Evolutionary conservation across 2,797 vertebrate genomes (phyloP), one percentile per base, ranked within the genome.

Genomic region (Pangasius djambal): DNA sequence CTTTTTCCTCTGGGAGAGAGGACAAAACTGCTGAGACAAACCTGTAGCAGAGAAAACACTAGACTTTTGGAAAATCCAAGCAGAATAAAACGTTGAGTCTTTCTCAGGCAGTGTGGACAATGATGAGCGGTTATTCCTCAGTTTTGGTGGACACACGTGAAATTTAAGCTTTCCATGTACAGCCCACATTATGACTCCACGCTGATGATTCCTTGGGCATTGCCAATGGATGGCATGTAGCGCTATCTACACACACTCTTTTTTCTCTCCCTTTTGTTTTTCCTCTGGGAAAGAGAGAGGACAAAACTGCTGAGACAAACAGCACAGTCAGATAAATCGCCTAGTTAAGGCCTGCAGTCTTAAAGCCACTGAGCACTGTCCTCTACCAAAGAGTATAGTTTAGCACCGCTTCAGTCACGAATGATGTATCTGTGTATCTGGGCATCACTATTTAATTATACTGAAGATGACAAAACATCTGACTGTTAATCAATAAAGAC

Each of bases 231-330:
- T 59, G 78, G 40, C n/a, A 40, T 63, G n/a, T 59, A 74, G 69
- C 13, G 6, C 48, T 82, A 37, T n/a, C 40, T 16, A 86, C 52
- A 82, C 88, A 40, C 55, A 57, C 59, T 48, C n/a, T 61, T 37
- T 16, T 83, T 59, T 81, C 52, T 34, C 78, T 81, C 37, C 44
- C 65, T 86, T 55, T 28, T 82, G 55, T 86, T 86, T 72, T 86
- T 81, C 84, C 75, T 72, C 22, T 16, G 84, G 84, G 75, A 81
- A 61, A 40, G 55, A 72, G 13, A 67, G 44, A 75, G 44, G 13
- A 52, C 40, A 78, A 78, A 89, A 83, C 69, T 87, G 88, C 88
- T 89, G 85, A 89, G 88, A 72, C 79, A 83, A 87, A 82, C 85
- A 89, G 57, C 57, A 83, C 31, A n/a, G 69, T 83, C 52, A 83